Evolutionary conservation across 2,888 invertebrate genomes (phyloP).

Genomic region (Callinectes sapidus): DNA sequence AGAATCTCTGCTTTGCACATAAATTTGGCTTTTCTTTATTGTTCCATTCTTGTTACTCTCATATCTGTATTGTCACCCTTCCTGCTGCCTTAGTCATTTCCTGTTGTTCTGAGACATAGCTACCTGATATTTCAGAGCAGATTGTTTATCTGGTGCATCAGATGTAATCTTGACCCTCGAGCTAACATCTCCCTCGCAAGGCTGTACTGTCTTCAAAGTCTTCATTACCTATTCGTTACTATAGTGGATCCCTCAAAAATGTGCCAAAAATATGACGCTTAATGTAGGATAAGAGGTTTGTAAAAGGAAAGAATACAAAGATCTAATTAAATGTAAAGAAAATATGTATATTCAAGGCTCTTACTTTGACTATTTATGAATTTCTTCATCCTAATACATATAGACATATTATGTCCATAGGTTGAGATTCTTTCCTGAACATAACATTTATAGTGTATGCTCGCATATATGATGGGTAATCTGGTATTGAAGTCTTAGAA

Average conservation of each 20-base stretch:
- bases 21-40: constrained; percentile 2
- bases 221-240: background rate
- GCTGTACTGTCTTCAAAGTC: background rate
- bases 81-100: constrained; percentile 1
- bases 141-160: background rate
- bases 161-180: background rate
- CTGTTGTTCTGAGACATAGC: constrained; percentile 17
- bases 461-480: background rate
- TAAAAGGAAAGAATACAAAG: background rate
- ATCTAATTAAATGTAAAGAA: constrained; percentile 23
- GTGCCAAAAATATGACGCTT: constrained; percentile 52
- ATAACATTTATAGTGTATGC: background rate
- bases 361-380: constrained; percentile 1
- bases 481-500: background rate
- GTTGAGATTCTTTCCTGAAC: background rate
- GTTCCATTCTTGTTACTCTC: constrained; percentile 26
- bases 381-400: constrained; percentile 14
- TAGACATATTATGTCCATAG: background rate
- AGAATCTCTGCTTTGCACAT: constrained; percentile 14
- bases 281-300: constrained; percentile 37
- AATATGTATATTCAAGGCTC: background rate
- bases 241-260: constrained; percentile 6
- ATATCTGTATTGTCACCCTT: constrained; percentile 24
- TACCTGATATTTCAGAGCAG: constrained; percentile 26
- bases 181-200: background rate